Evolutionary conservation across 2,888 invertebrate species (phyloP), one percentile per base, ranked within the genome.

Genomic region (Cosmia pyralina): DNA sequence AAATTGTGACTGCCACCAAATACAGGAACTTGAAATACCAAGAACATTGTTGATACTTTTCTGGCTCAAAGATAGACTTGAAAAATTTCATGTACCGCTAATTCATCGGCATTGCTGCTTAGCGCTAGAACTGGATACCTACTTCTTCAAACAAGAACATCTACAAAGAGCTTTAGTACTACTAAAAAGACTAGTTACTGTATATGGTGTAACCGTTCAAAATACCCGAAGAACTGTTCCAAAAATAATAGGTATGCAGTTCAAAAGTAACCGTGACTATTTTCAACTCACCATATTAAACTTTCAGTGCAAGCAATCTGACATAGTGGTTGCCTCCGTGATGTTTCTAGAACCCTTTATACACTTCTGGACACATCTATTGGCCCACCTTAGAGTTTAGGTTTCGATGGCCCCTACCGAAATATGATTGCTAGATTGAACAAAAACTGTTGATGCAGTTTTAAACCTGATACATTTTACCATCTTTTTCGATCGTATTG

Each of bases 251-350:
- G 50, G n/a, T 59, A 17, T 17, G 15, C 41, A 44, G 55, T 46
- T 55, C 19, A 34, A 38, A 71, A 71, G 44, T 41, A 66, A n/a
- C 46, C 50, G 58, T n/a, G 19, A 46, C 53, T 79, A 71, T 75
- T 69, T 59, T 44, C 34, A 55, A 34, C 41, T 2, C 41, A 46
- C 2, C 53, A 62, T 81, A 71, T 79, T 50, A 75, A 69, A 60
- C 46, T 81, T 79, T 81, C 76, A 81, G 41, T 34, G 48, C 62
- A 60, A 72, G 60, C 66, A 79, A 75, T 79, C 75, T 65, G 64
- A 57, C 58, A 75, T 57, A 75, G 81, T 75, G 69, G 69, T 13
- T 64, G 34, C 55, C 64, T 58, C 19, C 15, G 38, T 19, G 48
- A 65, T 64, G 52, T 71, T 59, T 19, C 63, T n/a, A 10, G n/a